Percentiles rank a stretch among this genome's conserved stretches.
Evolutionary conservation across 2,888 invertebrate species (phyloP).

Genomic region (Caenorhabditis afra): DNA sequence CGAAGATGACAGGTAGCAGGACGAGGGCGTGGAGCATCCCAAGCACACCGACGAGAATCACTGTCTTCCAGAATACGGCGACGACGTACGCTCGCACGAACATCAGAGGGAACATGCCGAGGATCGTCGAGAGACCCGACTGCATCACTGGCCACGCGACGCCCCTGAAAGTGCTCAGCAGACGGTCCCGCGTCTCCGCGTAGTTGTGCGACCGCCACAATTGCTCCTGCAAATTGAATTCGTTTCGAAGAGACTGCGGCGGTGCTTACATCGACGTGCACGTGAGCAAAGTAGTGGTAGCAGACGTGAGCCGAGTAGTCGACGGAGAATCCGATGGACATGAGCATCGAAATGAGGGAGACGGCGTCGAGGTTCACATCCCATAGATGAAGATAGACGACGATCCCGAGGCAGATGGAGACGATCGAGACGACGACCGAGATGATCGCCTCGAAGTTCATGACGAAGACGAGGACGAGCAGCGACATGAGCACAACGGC

Average conservation of each 20-base stretch:
- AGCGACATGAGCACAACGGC: slow-evolving; percentile 78
- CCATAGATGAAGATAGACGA: slow-evolving; percentile 78
- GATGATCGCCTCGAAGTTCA: slow-evolving; percentile 77
- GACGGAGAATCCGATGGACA: slow-evolving; percentile 79
- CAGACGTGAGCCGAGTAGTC: slow-evolving; percentile 79
- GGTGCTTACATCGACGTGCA: slow-evolving; percentile 45
- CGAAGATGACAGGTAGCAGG: slow-evolving; percentile 76
- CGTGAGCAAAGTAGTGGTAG: slow-evolving; percentile 79
- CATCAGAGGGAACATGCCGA: slow-evolving; percentile 78
- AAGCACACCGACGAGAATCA: slow-evolving; percentile 74
- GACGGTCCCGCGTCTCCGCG: slow-evolving; percentile 62
- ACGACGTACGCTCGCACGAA: slow-evolving; percentile 79
- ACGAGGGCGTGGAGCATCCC: slow-evolving; percentile 78
- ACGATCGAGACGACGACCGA: slow-evolving; percentile 77
- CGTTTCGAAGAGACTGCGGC: neutral
- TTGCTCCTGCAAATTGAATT: slow-evolving; percentile 51
- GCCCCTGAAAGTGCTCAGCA: slow-evolving; percentile 73
- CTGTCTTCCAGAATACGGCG: slow-evolving; percentile 79
- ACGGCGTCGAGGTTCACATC: slow-evolving; percentile 78
- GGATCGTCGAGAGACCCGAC: slow-evolving; percentile 73
- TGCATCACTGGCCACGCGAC: slow-evolving; percentile 80
- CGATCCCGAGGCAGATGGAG: slow-evolving; percentile 76
- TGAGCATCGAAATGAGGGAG: slow-evolving; percentile 77
- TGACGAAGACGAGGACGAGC: slow-evolving; percentile 76
- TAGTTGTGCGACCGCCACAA: slow-evolving; percentile 50